Evolutionary conservation across 1,140 invertebrate genomes (phyloP), one percentile per base, ranked within the genome.

Genomic region (Bathynomus jamesi): DNA sequence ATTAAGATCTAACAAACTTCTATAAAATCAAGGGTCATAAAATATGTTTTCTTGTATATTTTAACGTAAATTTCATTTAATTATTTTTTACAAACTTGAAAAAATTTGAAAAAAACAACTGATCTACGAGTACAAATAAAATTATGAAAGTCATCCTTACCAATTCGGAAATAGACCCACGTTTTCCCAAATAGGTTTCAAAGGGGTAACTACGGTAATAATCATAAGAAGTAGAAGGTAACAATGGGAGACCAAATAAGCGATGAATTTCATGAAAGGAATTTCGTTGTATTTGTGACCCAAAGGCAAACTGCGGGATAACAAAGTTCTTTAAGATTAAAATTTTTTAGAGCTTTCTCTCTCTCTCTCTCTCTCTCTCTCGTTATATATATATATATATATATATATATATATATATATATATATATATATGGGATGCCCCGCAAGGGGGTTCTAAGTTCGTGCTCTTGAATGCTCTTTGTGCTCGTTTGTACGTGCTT

Each of bases 241-340:
- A 76, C 99, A 90, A 84, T 99, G 97, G 0, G 97, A 98, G 0
- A 96, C 98, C 65, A 99, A 86, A 83, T 99, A 98, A 13, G 95
- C 96, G 92, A 99, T 98, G 82, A 99, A 99, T 84, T 99, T 99
- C 79, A 99, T 97, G 77, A 99, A 97, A 24, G 97, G 97, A 17
- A 86, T 83, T 78, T 81, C 95, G 85, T 95, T 93, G 83, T 96
- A 98, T 82, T 92, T 92, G 84, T 96, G 94, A 25, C 93, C 93
- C 76, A 98, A 84, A 11, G 96, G 96, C 77, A 99, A 87, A 32
- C 75, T 76, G 69, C 1, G 17, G 31, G 21, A 30, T 27, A 28
- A 17, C 13, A 62, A 10, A 65, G 7, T 8, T 10, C 13, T 53
- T 11, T 11, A 11, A 53, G 11, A 53, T 11, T 21, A 28, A 8